Conservation (phyloP, 1,140 invertebrate species). For the Camponotus vicinus region DNA sequence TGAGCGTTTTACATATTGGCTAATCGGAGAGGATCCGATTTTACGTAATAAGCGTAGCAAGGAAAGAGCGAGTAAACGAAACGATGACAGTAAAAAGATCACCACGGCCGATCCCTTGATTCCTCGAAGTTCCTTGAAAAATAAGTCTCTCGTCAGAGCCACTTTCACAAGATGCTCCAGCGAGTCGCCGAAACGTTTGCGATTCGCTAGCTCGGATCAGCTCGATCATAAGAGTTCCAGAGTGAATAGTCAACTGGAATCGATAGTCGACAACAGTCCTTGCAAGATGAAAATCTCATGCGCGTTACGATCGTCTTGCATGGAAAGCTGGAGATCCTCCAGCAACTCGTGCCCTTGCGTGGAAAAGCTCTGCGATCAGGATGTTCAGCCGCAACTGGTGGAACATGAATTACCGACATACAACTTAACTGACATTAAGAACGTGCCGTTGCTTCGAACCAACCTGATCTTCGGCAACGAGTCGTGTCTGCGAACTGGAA, state of each 20-base stretch:
- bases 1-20: conserved; percentile 94
- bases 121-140: conserved; percentile 90
- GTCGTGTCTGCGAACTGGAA: conserved; percentile 19
- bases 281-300: conserved; percentile 78
- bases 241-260: conserved; percentile 80
- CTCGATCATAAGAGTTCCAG: conserved; percentile 83
- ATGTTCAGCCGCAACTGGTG: conserved; percentile 30
- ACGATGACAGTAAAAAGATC: conserved; percentile 69
- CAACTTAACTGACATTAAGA: background rate
- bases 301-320: conserved; percentile 79
- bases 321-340: conserved; percentile 84
- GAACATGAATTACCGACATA: background rate
- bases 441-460: background rate
- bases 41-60: conserved; percentile 86
- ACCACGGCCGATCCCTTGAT: conserved; percentile 74
- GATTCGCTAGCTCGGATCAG: conserved; percentile 91
- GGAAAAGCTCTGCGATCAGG: conserved; percentile 85
- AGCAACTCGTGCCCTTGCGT: conserved; percentile 89
- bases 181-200: conserved; percentile 92
- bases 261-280: conserved; percentile 86
- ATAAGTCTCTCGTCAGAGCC: conserved; percentile 82
- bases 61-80: conserved; percentile 85
- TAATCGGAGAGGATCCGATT: conserved; percentile 91
- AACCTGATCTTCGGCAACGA: conserved; percentile 47
- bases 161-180: conserved; percentile 89